Percentiles rank a stretch among this genome's conserved stretches.
phyloP scores from a whole-genome alignment of 2,888 invertebrate genomes.

The Brachypalpus laphriformis region DNA sequence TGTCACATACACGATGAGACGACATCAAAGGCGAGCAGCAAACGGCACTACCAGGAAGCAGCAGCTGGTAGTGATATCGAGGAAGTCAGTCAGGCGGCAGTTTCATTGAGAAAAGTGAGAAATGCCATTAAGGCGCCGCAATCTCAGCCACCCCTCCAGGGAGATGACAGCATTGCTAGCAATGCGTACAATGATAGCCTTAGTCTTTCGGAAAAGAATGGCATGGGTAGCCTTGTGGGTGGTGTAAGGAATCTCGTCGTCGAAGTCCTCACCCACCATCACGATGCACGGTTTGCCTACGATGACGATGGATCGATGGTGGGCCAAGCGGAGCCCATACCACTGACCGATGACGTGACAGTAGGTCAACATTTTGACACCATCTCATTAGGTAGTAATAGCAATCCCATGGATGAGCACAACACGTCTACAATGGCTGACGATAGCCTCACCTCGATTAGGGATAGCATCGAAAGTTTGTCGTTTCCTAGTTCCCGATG shows the following conservation, averaged over 20 bases:
- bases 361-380: conserved; percentile 74
- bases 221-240: conserved; percentile 27
- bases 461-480: conserved; percentile 81
- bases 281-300: conserved; percentile 61
- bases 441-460: conserved; percentile 81
- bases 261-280: conserved; percentile 80
- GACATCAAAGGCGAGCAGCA: conserved; percentile 25
- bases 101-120: conserved; percentile 28
- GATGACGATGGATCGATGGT: conserved; percentile 68
- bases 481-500: conserved; percentile 82
- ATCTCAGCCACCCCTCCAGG: conserved; percentile 21
- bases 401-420: conserved; percentile 75
- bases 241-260: conserved; percentile 79
- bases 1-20: conserved; percentile 63
- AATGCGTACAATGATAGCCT: conserved; percentile 76
- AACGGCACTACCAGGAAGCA: conserved; percentile 27
- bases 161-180: conserved; percentile 81
- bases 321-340: conserved; percentile 17
- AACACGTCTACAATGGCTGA: conserved; percentile 82
- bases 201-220: conserved; percentile 78
- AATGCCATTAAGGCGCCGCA: conserved; percentile 13
- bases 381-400: conserved; percentile 77
- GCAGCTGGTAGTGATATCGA: conserved; percentile 37
- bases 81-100: conserved; percentile 37
- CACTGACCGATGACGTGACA: conserved; percentile 47